These are phyloP conservation scores for Theocolax elegans DNA, from an alignment of 1,140 invertebrate genomes.

Conservation along the genomic window DNA sequence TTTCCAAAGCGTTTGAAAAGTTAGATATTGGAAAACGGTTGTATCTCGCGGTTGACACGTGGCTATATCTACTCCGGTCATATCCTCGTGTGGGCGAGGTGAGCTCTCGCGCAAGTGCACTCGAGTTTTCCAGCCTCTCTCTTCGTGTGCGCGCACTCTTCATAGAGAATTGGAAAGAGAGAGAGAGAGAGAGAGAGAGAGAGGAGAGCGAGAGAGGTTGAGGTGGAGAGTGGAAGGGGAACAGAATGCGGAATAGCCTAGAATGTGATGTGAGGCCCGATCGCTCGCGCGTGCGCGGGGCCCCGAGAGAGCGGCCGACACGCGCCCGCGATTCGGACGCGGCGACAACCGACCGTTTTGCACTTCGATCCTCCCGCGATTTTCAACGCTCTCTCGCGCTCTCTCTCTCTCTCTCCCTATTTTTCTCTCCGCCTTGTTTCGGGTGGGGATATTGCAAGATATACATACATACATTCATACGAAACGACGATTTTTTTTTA, in stretches of 20 bases:
- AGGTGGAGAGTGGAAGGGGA: constrained; percentile 56
- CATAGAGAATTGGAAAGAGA: no score
- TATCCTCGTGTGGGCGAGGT: no score
- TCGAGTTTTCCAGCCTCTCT: constrained; percentile 57
- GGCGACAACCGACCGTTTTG: no score
- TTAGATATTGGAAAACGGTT: no score
- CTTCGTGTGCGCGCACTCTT: neutral
- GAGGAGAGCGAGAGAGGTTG: neutral
- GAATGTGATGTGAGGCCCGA: constrained; percentile 65
- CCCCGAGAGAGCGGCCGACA: constrained; percentile 18
- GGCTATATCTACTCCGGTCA: no score
- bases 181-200: neutral
- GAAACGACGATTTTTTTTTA: no score
- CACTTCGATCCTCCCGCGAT: constrained; percentile 39
- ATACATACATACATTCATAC: no score
- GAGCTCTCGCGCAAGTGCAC: constrained; percentile 43
- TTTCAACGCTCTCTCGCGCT: constrained; percentile 7
- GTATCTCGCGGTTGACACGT: no score
- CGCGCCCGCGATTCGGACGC: neutral
- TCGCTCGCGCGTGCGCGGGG: constrained; percentile 39
- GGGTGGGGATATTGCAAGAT: no score
- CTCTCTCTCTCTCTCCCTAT: no score
- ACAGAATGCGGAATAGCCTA: constrained; percentile 70
- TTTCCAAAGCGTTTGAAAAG: no score
- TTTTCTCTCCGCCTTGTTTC: no score